Evolutionary conservation across 2,113 vertebrate species (phyloP).

Genomic region (Vulpes ferrilata): DNA sequence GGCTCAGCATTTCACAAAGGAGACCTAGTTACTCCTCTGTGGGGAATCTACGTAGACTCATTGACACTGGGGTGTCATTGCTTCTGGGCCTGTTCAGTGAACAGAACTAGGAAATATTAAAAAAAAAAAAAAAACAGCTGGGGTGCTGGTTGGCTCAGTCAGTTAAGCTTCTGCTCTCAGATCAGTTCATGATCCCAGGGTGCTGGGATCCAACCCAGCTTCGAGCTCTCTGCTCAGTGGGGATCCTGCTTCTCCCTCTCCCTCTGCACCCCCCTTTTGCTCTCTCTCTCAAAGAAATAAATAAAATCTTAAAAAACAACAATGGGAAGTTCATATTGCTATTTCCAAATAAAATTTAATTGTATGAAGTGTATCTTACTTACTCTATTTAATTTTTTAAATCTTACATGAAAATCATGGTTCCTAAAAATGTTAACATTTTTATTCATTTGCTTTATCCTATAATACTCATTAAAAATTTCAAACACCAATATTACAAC

Average conservation of each 20-base stretch:
- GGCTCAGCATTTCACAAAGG: not conserved
- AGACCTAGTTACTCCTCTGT: not conserved
- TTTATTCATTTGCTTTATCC: not conserved
- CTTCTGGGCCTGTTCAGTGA: not conserved
- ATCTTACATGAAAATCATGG: not conserved
- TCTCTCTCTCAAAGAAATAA: not conserved
- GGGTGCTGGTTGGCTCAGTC: not conserved
- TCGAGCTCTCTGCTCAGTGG: not conserved
- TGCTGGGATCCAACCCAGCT: not conserved
- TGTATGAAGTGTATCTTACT: not conserved
- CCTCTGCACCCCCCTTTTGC: not conserved
- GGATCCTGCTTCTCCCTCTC: not conserved
- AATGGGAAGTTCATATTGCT: not conserved
- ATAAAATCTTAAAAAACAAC: not conserved
- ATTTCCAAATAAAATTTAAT: not conserved
- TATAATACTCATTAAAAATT: not conserved
- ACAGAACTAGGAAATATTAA: not conserved
- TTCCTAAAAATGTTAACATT: slow-evolving; percentile 6
- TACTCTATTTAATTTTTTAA: not conserved
- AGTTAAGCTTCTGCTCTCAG: not conserved
- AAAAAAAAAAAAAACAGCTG: not conserved
- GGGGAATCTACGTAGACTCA: not conserved
- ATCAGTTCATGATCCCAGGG: not conserved
- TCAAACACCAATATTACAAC: not conserved
- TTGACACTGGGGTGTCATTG: not conserved